Conservation (phyloP, 1,140 invertebrate genomes). For the Colletes latitarsis region DNA sequence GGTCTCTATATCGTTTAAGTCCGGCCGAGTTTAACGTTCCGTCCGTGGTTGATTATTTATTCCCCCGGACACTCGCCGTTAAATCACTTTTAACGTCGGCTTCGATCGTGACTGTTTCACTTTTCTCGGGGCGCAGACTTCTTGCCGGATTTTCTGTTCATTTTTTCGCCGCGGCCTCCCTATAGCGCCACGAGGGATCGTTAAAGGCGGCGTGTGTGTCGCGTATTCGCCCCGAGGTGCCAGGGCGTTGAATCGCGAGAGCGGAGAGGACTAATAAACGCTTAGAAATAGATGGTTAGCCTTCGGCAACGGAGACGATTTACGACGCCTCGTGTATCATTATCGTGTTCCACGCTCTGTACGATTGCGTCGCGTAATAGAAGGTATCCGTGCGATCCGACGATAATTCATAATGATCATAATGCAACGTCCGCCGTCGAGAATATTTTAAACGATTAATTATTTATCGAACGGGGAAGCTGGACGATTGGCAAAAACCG, state of each 20-base stretch:
- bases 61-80: no score
- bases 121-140: not conserved
- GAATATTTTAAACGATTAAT: slow-evolving; percentile 1
- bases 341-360: slow-evolving; percentile 26
- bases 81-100: no score
- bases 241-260: slow-evolving; percentile 19
- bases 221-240: not conserved
- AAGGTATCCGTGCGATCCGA: slow-evolving; percentile 17
- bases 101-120: no score
- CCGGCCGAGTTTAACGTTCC: no score
- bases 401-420: slow-evolving; percentile 24
- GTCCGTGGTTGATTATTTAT: no score
- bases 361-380: slow-evolving; percentile 30
- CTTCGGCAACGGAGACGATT: slow-evolving; percentile 21
- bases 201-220: slow-evolving; percentile 4
- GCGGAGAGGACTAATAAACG: slow-evolving; percentile 21
- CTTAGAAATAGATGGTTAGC: slow-evolving; percentile 25
- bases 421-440: not conserved
- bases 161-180: not conserved
- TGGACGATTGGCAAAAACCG: no score
- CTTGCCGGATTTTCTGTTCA: not conserved
- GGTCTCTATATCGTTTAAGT: no score
- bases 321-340: slow-evolving; percentile 42
- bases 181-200: not conserved
- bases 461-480: slow-evolving; percentile 6